Percentiles rank a stretch among this genome's conserved stretches.
These are phyloP conservation scores for Xenentodon cancila DNA, from an alignment of 2,797 vertebrate species.

Conservation along the genomic window DNA sequence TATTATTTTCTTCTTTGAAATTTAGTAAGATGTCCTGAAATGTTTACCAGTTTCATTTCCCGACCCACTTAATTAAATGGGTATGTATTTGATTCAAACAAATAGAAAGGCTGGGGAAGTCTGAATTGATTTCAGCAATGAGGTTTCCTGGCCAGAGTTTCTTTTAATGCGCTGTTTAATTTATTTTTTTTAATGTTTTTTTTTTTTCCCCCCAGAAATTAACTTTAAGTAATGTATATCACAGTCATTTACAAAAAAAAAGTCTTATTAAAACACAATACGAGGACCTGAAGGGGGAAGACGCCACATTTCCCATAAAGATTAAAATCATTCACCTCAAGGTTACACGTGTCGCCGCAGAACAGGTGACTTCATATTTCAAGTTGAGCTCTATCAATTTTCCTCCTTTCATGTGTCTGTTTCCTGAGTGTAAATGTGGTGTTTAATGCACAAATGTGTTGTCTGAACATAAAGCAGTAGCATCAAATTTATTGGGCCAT, in stretches of 20 bases:
- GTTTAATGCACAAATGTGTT: slow-evolving; percentile 66
- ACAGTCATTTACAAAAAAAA: slow-evolving; percentile 40
- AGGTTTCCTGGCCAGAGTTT: slow-evolving; percentile 38
- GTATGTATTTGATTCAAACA: slow-evolving; percentile 73
- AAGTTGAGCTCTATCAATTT: slow-evolving; percentile 53
- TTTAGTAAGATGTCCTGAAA: slow-evolving; percentile 85
- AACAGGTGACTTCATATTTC: slow-evolving; percentile 58
- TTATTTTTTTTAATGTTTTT: slow-evolving; percentile 43
- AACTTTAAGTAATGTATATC: slow-evolving; percentile 59
- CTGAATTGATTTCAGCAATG: slow-evolving; percentile 62
- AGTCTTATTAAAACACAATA: slow-evolving; percentile 52
- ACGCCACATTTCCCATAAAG: slow-evolving; percentile 45
- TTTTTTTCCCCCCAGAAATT: slow-evolving; percentile 61
- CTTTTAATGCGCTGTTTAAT: slow-evolving; percentile 38
- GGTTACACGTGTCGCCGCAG: slow-evolving; percentile 59
- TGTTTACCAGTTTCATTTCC: slow-evolving; percentile 78
- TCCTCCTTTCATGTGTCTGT: slow-evolving; percentile 35
- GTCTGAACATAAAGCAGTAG: slow-evolving; percentile 66
- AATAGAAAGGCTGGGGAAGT: slow-evolving; percentile 60
- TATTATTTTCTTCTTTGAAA: slow-evolving; percentile 90
- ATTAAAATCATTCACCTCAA: slow-evolving; percentile 71
- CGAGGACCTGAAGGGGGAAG: slow-evolving; percentile 31
- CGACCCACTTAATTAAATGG: slow-evolving; percentile 74
- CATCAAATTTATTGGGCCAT: slow-evolving; percentile 72
- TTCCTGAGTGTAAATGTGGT: slow-evolving; percentile 37